A percentile compares a stretch with the other conserved stretches of the same genome.
These are phyloP conservation scores for Lithobates pipiens DNA, from an alignment of 2,797 vertebrate genomes.

Conservation along the genomic window DNA sequence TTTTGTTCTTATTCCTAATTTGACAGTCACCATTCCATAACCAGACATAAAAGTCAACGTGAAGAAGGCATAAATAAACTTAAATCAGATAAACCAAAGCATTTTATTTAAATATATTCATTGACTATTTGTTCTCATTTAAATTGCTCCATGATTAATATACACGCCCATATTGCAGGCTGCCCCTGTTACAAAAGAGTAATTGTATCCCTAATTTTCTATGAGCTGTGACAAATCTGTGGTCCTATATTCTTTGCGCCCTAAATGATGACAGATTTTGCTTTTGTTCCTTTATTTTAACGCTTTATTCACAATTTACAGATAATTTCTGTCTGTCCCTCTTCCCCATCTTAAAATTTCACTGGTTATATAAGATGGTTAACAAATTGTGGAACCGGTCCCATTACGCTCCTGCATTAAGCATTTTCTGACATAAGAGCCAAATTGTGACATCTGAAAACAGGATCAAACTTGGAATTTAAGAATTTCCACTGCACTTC, in stretches of 20 bases:
- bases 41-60: slow-evolving; percentile 21
- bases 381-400: slow-evolving; percentile 10
- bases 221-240: slow-evolving; percentile 59
- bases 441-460: background rate
- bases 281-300: slow-evolving; percentile 51
- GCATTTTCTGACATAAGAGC: background rate
- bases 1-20: background rate
- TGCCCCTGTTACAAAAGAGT: slow-evolving; percentile 53
- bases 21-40: background rate
- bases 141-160: slow-evolving; percentile 54
- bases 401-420: background rate
- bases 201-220: slow-evolving; percentile 54
- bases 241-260: slow-evolving; percentile 47
- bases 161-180: slow-evolving; percentile 56
- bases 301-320: slow-evolving; percentile 73
- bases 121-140: slow-evolving; percentile 57
- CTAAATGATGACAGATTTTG: slow-evolving; percentile 52
- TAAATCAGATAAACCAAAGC: background rate
- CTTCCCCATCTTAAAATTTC: slow-evolving; percentile 1
- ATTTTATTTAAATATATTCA: slow-evolving; percentile 48
- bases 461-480: background rate
- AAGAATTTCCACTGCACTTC: no score
- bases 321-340: slow-evolving; percentile 12
- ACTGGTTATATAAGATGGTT: background rate
- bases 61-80: background rate